These are phyloP conservation scores for Leptinotarsa rubiginosa DNA, from an alignment of 2,888 invertebrate species.

Conservation along the genomic window DNA sequence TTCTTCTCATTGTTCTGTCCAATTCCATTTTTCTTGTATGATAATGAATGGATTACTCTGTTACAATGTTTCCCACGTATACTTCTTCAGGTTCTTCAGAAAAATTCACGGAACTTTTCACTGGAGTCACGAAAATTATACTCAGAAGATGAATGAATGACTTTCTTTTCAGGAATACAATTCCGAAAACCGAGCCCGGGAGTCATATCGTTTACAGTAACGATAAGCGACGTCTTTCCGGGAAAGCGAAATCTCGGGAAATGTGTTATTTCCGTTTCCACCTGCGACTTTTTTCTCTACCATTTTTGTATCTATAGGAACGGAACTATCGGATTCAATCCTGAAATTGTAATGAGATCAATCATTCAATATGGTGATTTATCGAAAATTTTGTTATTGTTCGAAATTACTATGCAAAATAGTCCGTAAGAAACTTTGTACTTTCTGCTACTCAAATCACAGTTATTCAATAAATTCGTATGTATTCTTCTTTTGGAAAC, in stretches of 20 bases:
- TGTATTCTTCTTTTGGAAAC: too few relatives aligned
- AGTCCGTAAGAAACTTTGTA: too few relatives aligned
- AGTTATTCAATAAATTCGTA: too few relatives aligned
- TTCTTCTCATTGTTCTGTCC: too few relatives aligned
- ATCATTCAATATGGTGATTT: not conserved
- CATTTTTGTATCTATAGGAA: not conserved
- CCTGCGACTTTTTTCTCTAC: not conserved
- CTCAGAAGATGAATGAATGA: not conserved
- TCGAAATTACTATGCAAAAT: too few relatives aligned
- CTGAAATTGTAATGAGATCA: not conserved
- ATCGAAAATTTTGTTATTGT: not conserved
- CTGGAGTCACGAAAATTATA: not conserved
- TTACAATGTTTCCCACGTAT: not conserved
- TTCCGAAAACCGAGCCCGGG: not conserved
- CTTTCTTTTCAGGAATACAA: not conserved
- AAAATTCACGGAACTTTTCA: too few relatives aligned
- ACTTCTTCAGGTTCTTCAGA: not conserved
- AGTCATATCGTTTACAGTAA: slow-evolving; percentile 22
- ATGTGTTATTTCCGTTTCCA: slow-evolving; percentile 11
- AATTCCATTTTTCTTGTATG: too few relatives aligned
- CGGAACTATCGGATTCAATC: not conserved
- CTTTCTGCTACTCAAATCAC: too few relatives aligned
- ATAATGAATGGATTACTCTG: not conserved
- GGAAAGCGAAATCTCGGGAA: slow-evolving; percentile 18
- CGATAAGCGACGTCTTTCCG: slow-evolving; percentile 17